Conservation (phyloP, 2,888 invertebrate genomes). For the Drosophila meridiana region DNA sequence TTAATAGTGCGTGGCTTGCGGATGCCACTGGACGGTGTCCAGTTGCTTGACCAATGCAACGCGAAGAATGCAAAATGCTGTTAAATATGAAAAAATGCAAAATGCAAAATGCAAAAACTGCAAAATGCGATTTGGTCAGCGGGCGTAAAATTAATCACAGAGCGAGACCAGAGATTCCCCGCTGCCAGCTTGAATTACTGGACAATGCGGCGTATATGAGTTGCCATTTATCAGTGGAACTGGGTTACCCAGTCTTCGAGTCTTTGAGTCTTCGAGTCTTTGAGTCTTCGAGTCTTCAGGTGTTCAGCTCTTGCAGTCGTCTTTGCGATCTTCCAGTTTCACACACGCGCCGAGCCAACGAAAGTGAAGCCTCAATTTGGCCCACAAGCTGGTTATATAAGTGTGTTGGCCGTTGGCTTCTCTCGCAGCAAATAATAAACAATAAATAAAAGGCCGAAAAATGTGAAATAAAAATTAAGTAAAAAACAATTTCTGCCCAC, state of each 20-base stretch:
- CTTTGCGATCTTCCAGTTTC: conserved; percentile 11
- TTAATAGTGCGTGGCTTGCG: conserved; percentile 71
- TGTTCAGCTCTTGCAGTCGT: conserved; percentile 1
- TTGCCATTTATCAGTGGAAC: conserved; percentile 63
- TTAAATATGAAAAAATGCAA: conserved; percentile 28
- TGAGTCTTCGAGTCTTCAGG: not conserved
- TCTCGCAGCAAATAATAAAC: conserved; percentile 32
- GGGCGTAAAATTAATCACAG: conserved; percentile 75
- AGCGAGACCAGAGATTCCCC: conserved; percentile 26
- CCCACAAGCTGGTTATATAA: conserved; percentile 60
- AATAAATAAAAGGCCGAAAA: conserved; percentile 21
- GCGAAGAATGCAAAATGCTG: conserved; percentile 34
- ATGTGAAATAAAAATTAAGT: conserved; percentile 24
- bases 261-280: conserved; percentile 22
- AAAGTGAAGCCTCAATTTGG: conserved; percentile 66
- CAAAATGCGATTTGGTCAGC: conserved; percentile 51
- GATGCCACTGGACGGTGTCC: conserved; percentile 60
- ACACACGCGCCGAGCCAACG: conserved; percentile 26
- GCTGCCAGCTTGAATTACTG: conserved; percentile 71
- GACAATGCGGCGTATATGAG: conserved; percentile 54
- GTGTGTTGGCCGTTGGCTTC: conserved; percentile 43
- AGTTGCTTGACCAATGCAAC: conserved; percentile 52
- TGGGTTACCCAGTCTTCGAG: conserved; percentile 75
- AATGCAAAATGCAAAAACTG: conserved; percentile 31
- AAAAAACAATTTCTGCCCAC: conserved; percentile 70